Base-by-base conservation (phyloP, 2,888 invertebrate species). In the Pseudococcus viburni region DNA sequence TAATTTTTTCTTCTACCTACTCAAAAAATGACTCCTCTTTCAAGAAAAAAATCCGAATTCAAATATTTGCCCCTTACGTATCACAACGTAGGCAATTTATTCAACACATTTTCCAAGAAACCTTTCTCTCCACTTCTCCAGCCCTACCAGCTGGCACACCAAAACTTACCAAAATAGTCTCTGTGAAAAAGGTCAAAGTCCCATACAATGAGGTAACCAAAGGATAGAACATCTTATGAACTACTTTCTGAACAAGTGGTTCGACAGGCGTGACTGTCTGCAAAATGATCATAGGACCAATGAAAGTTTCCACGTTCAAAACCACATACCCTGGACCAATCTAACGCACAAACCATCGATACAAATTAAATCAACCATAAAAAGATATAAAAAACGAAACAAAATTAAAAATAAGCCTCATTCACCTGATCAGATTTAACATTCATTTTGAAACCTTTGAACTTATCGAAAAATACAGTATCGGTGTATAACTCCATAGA, bases 181-280 rank as follows among this genome's bases (percentile, higher is more conserved):
- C 97, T 0, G 94, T 94, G 0, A 93, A 91, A 2, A 97, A 93
- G 19, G 95, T 92, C 15, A 95, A 91, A 86, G 94, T 94, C 0
- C 94, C 94, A 9, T 95, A 92, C 0, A 94, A 93, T 0, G 94
- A 94, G 42, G 95, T 93, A 88, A 93, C 91, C 0, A 91, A 90
- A 0, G 95, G 94, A 0, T 95, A 94, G 92, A 94, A 97, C 89
- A 97, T 93, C n/a, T 95, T 92, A 91, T 97, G 97, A 0, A 95
- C 93, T 0, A 97, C 94, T 90, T 93, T 94, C 91, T 97, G 97
- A 0, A 95, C 91, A 68, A 96, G 91, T 0, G 97, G 96, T 17
- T 94, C 95, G 5, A 96, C 90, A 0, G 97, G 97, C 0, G 96
- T 96, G 1, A 97, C 95, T 0, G 95, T 94, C 91, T 97, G 97